These are phyloP conservation scores for Eulimnadia texana DNA, from an alignment of 1,140 invertebrate species.

Conservation along the genomic window DNA sequence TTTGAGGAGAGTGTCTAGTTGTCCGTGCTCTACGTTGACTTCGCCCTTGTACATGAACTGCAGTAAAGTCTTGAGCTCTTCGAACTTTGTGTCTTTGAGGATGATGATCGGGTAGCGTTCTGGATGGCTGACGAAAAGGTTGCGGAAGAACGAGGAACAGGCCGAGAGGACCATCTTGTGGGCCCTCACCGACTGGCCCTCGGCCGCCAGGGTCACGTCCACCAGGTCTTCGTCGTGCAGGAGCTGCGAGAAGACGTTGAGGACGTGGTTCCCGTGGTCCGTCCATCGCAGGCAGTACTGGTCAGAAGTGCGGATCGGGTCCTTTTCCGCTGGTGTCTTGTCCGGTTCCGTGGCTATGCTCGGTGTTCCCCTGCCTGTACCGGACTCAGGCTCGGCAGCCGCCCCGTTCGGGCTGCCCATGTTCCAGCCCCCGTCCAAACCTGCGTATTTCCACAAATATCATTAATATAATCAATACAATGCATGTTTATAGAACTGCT, in stretches of 20 bases:
- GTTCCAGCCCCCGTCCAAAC: constrained; percentile 14
- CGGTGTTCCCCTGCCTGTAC: background rate
- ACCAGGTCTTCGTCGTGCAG: constrained; percentile 85
- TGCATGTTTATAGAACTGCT: no score
- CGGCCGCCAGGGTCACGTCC: constrained; percentile 87
- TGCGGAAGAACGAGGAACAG: constrained; percentile 87
- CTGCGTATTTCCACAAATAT: background rate
- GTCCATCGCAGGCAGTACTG: constrained; percentile 30
- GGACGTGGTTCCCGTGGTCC: constrained; percentile 27
- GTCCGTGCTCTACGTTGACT: constrained; percentile 84
- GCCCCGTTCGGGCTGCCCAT: constrained; percentile 19
- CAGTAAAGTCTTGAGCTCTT: constrained; percentile 74
- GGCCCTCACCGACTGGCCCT: constrained; percentile 81
- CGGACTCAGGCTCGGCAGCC: constrained; percentile 16
- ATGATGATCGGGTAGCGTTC: constrained; percentile 84
- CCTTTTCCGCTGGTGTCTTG: background rate
- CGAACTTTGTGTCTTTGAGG: constrained; percentile 78
- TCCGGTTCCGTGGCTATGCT: background rate
- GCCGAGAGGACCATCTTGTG: constrained; percentile 90
- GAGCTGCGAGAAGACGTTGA: constrained; percentile 26
- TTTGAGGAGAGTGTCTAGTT: constrained; percentile 74
- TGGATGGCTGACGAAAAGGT: constrained; percentile 50
- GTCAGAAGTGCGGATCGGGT: constrained; percentile 15
- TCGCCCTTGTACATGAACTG: constrained; percentile 95
- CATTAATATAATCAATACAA: no score